Percentiles rank a stretch among this genome's conserved stretches.
Evolutionary conservation across 2,113 vertebrate genomes (phyloP).

Genomic region (Chionis minor): DNA sequence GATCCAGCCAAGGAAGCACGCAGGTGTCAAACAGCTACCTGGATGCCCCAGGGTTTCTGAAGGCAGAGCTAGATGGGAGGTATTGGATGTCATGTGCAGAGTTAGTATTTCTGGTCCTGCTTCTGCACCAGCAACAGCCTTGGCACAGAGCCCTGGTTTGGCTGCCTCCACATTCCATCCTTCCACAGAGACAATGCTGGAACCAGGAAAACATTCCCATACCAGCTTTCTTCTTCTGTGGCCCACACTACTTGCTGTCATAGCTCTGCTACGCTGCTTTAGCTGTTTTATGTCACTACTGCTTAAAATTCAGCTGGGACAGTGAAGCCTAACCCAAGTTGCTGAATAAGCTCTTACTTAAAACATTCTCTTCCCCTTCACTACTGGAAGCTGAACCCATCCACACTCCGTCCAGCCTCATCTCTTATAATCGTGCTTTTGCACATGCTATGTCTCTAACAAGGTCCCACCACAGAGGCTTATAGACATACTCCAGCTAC

Average conservation of each 20-base stretch:
- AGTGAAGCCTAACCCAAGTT: not conserved
- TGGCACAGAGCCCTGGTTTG: not conserved
- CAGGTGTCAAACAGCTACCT: not conserved
- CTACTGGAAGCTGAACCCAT: not conserved
- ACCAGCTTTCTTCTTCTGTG: not conserved
- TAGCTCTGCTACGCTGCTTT: not conserved
- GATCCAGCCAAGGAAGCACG: not conserved
- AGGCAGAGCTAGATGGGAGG: not conserved
- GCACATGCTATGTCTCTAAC: rapidly evolving
- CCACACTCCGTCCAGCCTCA: not conserved
- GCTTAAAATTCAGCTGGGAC: conserved; percentile 37
- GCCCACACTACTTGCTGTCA: not conserved
- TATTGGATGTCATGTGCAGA: not conserved
- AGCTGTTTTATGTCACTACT: not conserved
- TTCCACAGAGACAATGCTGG: conserved; percentile 45
- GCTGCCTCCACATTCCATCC: not conserved
- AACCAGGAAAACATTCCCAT: not conserved
- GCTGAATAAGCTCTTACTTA: conserved; percentile 27
- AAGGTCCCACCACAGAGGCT: not conserved
- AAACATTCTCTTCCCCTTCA: not conserved
- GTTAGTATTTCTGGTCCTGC: conserved; percentile 4
- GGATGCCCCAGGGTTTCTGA: not conserved
- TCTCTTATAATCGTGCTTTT: not conserved
- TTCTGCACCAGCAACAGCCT: not conserved
- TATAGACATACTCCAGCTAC: not conserved